A percentile compares a stretch with the other conserved stretches of the same genome.
Conservation (phyloP, 2,797 vertebrate species). For the Antrozous pallidus region DNA sequence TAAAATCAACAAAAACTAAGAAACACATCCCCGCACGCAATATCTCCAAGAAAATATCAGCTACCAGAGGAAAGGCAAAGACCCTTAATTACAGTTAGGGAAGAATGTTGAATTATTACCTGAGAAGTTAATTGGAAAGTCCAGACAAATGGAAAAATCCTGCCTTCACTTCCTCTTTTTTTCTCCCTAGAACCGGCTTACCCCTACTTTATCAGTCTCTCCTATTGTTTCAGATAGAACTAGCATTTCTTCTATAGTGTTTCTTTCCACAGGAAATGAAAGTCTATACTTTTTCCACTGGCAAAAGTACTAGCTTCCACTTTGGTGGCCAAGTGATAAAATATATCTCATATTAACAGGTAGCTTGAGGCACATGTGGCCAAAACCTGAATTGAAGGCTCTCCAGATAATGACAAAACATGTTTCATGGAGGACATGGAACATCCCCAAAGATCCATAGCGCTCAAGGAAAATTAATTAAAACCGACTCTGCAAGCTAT, state of each 20-base stretch:
- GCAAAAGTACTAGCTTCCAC: conserved; percentile 40
- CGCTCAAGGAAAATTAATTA: conserved; percentile 15
- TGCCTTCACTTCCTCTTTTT: neutral
- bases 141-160: neutral
- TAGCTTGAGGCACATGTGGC: conserved; percentile 59
- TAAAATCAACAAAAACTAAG: neutral
- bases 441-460: neutral
- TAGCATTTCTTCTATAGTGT: conserved; percentile 60
- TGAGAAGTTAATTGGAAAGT: neutral
- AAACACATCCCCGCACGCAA: neutral
- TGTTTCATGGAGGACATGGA: conserved; percentile 34
- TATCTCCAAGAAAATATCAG: neutral
- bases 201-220: conserved; percentile 41
- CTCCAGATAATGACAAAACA: conserved; percentile 48
- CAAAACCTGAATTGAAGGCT: conserved; percentile 61
- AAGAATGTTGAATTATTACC: neutral
- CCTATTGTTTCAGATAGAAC: conserved; percentile 62
- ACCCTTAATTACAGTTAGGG: neutral
- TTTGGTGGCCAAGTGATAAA: conserved; percentile 61
- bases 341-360: conserved; percentile 69
- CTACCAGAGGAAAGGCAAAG: neutral
- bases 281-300: conserved; percentile 67
- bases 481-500: neutral
- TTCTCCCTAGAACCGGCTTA: neutral
- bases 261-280: conserved; percentile 80